A percentile compares a stretch with the other conserved stretches of the same genome.
phyloP scores from a whole-genome alignment of 1,140 invertebrate genomes.

The Tetramorium simillimum region DNA sequence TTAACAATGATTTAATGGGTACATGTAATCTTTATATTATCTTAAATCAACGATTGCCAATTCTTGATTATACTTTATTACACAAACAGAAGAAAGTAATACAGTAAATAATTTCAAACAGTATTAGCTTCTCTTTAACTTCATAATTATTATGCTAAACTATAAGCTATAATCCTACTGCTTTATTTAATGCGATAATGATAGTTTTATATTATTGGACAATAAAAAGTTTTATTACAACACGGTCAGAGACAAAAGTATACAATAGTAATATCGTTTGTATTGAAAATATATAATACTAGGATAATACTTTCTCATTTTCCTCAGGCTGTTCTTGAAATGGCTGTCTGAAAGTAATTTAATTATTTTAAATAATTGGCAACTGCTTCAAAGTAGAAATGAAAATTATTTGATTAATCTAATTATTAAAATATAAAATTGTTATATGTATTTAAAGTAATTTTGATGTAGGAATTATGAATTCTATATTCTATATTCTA shows the following conservation, averaged over 20 bases:
- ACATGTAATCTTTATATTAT: not conserved
- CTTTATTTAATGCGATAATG: constrained; percentile 8
- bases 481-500: not conserved
- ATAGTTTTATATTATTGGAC: constrained; percentile 42
- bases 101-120: constrained; percentile 32
- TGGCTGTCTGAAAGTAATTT: constrained; percentile 26
- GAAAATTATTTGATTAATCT: constrained; percentile 1
- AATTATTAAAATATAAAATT: not conserved
- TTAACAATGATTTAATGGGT: constrained; percentile 27
- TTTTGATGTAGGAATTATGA: not conserved
- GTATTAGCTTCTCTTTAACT: constrained; percentile 3
- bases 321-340: constrained; percentile 11
- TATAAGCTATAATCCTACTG: constrained; percentile 4
- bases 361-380: constrained; percentile 20
- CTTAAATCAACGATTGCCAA: constrained; percentile 6
- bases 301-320: constrained; percentile 19
- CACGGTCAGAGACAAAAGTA: constrained; percentile 26
- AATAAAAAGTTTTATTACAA: constrained; percentile 43
- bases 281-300: constrained; percentile 4
- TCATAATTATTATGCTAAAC: constrained; percentile 14
- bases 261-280: constrained; percentile 14
- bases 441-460: not conserved
- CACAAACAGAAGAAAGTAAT: constrained; percentile 17
- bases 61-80: not conserved
- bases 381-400: constrained; percentile 4